Conservation (phyloP, 2,888 invertebrate genomes). For the Hyppa rectilinea region DNA sequence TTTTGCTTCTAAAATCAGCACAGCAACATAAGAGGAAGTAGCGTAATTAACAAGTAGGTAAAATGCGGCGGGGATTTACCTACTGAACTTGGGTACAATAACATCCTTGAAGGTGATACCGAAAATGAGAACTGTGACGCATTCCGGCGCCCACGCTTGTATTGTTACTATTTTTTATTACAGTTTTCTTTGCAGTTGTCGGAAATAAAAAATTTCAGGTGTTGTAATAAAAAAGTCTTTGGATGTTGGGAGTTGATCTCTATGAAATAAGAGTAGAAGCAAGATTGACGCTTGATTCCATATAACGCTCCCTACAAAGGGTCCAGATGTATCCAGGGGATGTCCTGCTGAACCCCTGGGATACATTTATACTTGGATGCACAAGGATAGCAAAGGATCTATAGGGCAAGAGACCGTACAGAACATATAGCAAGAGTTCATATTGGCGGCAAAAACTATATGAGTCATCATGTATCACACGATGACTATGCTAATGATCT, state of each 20-base stretch:
- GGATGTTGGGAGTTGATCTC: background rate
- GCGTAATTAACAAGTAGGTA: conserved; percentile 29
- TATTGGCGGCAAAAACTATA: conserved; percentile 1
- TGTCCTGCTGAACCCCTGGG: background rate
- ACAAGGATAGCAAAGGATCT: background rate
- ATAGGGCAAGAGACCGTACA: background rate
- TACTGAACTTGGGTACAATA: conserved; percentile 39
- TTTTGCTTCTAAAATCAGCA: conserved; percentile 19
- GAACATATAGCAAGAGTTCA: background rate
- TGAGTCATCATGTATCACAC: conserved; percentile 16
- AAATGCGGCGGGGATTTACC: conserved; percentile 51
- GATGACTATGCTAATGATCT: background rate
- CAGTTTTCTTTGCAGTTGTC: too few species aligned
- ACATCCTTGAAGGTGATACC: conserved; percentile 54
- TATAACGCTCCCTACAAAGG: too few species aligned
- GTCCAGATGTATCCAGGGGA: too few species aligned
- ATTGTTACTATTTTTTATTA: conserved; percentile 9
- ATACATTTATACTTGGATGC: background rate
- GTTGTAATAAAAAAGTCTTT: too few species aligned
- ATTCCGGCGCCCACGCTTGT: conserved; percentile 33
- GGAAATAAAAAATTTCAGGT: too few species aligned
- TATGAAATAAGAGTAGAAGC: background rate
- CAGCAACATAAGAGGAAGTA: conserved; percentile 48
- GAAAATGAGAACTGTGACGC: conserved; percentile 45
- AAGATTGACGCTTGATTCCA: background rate